These are phyloP conservation scores for Philopotamus ludificatus DNA, from an alignment of 1,140 invertebrate genomes.

Conservation along the genomic window DNA sequence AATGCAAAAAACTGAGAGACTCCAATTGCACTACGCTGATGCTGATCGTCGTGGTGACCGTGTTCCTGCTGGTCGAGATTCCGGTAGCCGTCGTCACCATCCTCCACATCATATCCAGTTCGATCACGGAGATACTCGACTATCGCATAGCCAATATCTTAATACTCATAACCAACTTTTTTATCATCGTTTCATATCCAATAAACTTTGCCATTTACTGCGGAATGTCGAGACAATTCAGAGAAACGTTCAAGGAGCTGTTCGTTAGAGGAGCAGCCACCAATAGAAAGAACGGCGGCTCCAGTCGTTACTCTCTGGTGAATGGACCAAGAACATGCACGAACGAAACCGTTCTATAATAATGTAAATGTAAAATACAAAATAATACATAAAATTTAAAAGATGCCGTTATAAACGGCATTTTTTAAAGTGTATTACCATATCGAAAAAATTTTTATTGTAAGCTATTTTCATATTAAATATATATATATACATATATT, in stretches of 20 bases:
- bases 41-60: slow-evolving; percentile 92
- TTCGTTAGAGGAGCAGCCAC: slow-evolving; percentile 67
- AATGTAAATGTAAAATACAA: too few species aligned
- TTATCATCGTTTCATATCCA: slow-evolving; percentile 87
- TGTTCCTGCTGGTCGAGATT: slow-evolving; percentile 88
- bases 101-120: slow-evolving; percentile 78
- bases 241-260: slow-evolving; percentile 89
- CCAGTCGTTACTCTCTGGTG: slow-evolving; percentile 73
- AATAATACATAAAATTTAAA: too few species aligned
- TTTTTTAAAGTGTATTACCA: too few species aligned
- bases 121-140: slow-evolving; percentile 70
- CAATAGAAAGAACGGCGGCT: slow-evolving; percentile 64
- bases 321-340: slow-evolving; percentile 78
- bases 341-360: slow-evolving; percentile 78
- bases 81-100: slow-evolving; percentile 85
- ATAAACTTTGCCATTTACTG: slow-evolving; percentile 96
- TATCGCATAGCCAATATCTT: slow-evolving; percentile 80
- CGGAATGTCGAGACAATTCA: slow-evolving; percentile 90
- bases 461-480: too few species aligned
- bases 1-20: slow-evolving; percentile 79
- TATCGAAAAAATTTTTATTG: too few species aligned
- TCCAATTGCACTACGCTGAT: slow-evolving; percentile 91
- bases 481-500: too few species aligned
- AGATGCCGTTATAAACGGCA: too few species aligned
- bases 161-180: slow-evolving; percentile 87